These are phyloP conservation scores for Xenotilapia longispinis DNA, from an alignment of 2,113 vertebrate genomes.

Conservation along the genomic window DNA sequence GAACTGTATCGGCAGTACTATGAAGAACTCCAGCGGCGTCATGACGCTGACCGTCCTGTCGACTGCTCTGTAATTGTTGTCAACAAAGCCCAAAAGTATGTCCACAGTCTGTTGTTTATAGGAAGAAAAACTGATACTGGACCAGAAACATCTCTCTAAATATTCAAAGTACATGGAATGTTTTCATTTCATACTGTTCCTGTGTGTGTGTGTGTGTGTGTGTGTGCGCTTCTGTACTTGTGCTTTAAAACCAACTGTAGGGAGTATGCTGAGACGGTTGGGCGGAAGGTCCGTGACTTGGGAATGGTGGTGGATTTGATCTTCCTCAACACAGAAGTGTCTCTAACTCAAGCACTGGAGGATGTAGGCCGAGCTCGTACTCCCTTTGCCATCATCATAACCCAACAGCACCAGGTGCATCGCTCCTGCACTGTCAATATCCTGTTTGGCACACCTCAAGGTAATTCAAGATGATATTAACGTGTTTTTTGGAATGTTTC, in stretches of 20 bases:
- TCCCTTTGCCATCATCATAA: conserved; percentile 96
- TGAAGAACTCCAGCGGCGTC: conserved; percentile 92
- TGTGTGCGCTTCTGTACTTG: background rate
- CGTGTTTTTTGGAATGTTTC: background rate
- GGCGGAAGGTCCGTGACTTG: conserved; percentile 91
- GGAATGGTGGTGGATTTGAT: conserved; percentile 99
- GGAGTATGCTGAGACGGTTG: conserved; percentile 96
- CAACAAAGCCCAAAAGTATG: conserved; percentile 96
- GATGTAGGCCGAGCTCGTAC: conserved; percentile 93
- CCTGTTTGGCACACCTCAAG: conserved; percentile 96
- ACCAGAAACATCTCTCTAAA: background rate
- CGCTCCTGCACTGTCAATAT: conserved; percentile 98
- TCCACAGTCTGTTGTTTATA: background rate
- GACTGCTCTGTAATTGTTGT: conserved; percentile 98
- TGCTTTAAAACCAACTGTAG: conserved; percentile 59
- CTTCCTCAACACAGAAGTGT: conserved; percentile 98
- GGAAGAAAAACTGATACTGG: background rate
- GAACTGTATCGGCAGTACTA: conserved; percentile 95
- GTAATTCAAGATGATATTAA: conserved; percentile 50
- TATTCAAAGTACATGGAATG: background rate
- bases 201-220: background rate
- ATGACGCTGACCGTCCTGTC: conserved; percentile 88
- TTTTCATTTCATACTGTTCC: conserved; percentile 32
- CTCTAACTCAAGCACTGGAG: conserved; percentile 90
- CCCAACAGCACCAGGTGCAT: conserved; percentile 96